Evolutionary conservation across 2,797 vertebrate species (phyloP).

Genomic region (Myripristis murdjan): DNA sequence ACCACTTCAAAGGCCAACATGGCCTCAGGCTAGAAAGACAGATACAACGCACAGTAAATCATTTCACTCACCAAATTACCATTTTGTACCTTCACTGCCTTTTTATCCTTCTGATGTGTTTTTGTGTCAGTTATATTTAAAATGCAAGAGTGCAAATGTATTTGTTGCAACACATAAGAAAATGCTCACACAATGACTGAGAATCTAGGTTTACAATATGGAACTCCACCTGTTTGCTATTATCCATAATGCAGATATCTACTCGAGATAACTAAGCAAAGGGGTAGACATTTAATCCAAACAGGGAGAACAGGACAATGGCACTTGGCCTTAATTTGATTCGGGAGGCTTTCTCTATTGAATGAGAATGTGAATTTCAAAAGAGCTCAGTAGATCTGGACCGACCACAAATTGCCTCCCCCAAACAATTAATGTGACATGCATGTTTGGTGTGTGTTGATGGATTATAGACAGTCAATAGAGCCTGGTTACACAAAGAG

Average conservation of each 20-base stretch:
- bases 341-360: slow-evolving; percentile 29
- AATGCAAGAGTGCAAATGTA: background rate
- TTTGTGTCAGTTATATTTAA: slow-evolving; percentile 8
- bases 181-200: no score
- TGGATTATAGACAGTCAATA: slow-evolving; percentile 6
- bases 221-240: no score
- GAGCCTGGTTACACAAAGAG: slow-evolving; percentile 22
- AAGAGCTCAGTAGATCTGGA: slow-evolving; percentile 33
- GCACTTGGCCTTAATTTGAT: slow-evolving; percentile 50
- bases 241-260: slow-evolving; percentile 61
- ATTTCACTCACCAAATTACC: slow-evolving; percentile 48
- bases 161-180: no score
- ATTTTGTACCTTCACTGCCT: slow-evolving; percentile 26
- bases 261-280: slow-evolving; percentile 68
- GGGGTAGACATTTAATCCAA: slow-evolving; percentile 54
- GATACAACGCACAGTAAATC: slow-evolving; percentile 62
- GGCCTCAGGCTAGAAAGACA: slow-evolving; percentile 55
- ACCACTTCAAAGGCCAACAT: slow-evolving; percentile 71
- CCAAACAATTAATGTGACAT: slow-evolving; percentile 60
- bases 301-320: slow-evolving; percentile 33
- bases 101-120: slow-evolving; percentile 60
- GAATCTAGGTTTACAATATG: no score
- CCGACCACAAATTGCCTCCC: slow-evolving; percentile 37
- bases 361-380: slow-evolving; percentile 45
- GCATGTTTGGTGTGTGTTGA: slow-evolving; percentile 23